A percentile compares a stretch with the other conserved stretches of the same genome.
These are phyloP conservation scores for Parasteatoda tepidariorum DNA, from an alignment of 1,140 invertebrate genomes.

Conservation along the genomic window DNA sequence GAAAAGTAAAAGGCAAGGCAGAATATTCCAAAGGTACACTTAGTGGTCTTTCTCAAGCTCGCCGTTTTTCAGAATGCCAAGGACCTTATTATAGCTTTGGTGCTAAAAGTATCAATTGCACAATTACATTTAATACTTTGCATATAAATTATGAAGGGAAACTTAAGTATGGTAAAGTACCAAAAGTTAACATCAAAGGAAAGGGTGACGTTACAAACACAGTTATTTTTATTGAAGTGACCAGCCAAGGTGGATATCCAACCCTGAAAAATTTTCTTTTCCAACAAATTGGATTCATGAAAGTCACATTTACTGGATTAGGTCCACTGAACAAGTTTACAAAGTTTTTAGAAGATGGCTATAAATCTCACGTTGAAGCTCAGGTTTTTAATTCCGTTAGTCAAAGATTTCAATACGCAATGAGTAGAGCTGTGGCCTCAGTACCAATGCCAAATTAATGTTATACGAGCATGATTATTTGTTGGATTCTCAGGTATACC, in stretches of 20 bases:
- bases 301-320: constrained; percentile 11
- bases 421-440: constrained; percentile 17
- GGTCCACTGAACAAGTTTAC: constrained; percentile 41
- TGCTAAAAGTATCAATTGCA: constrained; percentile 46
- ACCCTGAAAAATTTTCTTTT: constrained; percentile 36
- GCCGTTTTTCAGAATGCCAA: constrained; percentile 32
- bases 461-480: too few relatives aligned
- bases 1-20: constrained; percentile 50
- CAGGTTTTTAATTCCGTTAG: constrained; percentile 40
- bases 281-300: constrained; percentile 8
- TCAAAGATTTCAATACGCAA: constrained; percentile 39
- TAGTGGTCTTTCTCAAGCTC: constrained; percentile 7
- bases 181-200: constrained; percentile 40
- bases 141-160: constrained; percentile 40
- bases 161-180: constrained; percentile 53
- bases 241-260: neutral
- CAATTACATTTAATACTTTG: constrained; percentile 19
- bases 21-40: constrained; percentile 30
- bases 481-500: too few relatives aligned
- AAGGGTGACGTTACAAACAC: constrained; percentile 24
- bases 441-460: constrained; percentile 39
- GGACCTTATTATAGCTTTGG: constrained; percentile 46
- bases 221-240: constrained; percentile 24
- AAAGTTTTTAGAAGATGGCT: constrained; percentile 34
- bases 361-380: constrained; percentile 1